These are phyloP conservation scores for Halcyon senegalensis DNA, from an alignment of 2,113 vertebrate genomes.

Conservation along the genomic window DNA sequence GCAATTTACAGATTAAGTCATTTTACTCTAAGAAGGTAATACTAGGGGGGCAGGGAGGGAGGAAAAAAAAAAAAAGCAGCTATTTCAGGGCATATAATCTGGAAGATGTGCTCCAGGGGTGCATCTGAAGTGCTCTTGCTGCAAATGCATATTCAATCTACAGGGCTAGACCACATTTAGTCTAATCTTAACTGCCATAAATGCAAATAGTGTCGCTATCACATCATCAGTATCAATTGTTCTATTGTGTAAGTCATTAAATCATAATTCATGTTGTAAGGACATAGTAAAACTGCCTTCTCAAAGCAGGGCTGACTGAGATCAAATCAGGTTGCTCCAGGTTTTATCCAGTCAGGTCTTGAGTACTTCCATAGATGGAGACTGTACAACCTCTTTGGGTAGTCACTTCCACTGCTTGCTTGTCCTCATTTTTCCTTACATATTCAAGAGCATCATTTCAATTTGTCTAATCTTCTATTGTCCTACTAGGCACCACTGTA, in stretches of 20 bases:
- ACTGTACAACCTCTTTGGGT: background rate
- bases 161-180: background rate
- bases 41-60: background rate
- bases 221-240: background rate
- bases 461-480: background rate
- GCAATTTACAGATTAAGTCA: background rate
- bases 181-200: background rate
- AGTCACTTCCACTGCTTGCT: background rate
- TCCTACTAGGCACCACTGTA: background rate
- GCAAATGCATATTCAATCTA: background rate
- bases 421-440: background rate
- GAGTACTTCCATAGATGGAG: background rate
- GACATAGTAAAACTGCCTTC: background rate
- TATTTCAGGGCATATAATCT: background rate
- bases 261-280: background rate
- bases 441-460: background rate
- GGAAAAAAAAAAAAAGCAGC: no score
- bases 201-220: background rate
- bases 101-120: background rate
- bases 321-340: background rate
- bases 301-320: background rate
- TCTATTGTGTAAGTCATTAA: background rate
- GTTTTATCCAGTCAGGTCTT: background rate
- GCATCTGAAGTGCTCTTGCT: background rate
- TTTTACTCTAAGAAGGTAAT: background rate